Evolutionary conservation across 1,140 invertebrate species (phyloP), one percentile per base, ranked within the genome.

Genomic region (Drosophila subobscura): DNA sequence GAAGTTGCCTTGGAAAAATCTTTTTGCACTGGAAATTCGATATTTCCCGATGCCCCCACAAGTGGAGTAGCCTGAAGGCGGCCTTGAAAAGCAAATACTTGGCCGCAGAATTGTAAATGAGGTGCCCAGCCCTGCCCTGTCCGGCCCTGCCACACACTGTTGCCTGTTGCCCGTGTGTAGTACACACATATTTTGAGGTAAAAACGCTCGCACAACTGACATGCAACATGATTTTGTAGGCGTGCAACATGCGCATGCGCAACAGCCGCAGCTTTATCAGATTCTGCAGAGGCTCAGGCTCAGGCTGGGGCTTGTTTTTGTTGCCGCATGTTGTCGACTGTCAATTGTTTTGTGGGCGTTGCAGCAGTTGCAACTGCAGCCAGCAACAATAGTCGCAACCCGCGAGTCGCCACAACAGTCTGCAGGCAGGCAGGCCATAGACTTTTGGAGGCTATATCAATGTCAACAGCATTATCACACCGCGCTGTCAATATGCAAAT

Each of bases 211-310:
- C 50, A 46, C 73, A 66, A 90, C 80, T 91, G 89, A 91, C 89
- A 77, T 88, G 89, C 89, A 89, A 91, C 89, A 91, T 91, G 89
- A 91, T 89, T 91, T 91, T 91, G 89, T 91, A 89, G 89, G 89
- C 89, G 89, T 89, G 86, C 81, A 91, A 91, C 89, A 91, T 91
- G 89, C 84, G 85, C 84, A 89, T 89, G 84, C 77, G 79, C 83
- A 89, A 84, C 76, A 78, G 81, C 68, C 80, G 72, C 78, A 83
- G 74, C 77, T 77, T 88, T 84, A 90, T 83, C 88, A 88, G 83
- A 90, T 83, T 76, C 66, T 68, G 79, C 74, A 20, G 16, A 20
- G 16, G 16, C 16, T 20, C 16, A 20, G 1, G 16, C 16, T 20
- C 16, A 20, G 16, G 16, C 16, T 1, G 16, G 1, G 16, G 16